These are phyloP conservation scores for Pyrrhia umbra DNA, from an alignment of 2,888 invertebrate species.

Conservation along the genomic window DNA sequence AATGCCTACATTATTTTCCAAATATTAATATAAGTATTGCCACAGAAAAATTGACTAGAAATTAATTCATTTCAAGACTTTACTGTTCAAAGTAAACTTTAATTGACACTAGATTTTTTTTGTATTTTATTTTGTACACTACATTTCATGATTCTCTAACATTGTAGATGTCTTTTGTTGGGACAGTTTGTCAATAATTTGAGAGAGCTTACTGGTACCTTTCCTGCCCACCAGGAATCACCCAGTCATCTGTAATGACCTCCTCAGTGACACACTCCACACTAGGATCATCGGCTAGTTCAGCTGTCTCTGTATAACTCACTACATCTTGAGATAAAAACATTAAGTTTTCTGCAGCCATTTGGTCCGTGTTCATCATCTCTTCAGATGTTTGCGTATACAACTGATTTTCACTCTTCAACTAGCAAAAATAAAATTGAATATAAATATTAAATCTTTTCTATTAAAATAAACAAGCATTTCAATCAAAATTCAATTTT, in stretches of 20 bases:
- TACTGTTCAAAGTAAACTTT: no score
- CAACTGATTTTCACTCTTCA: constrained; percentile 51
- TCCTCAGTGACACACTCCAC: constrained; percentile 94
- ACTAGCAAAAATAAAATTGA: constrained; percentile 33
- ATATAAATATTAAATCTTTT: not conserved
- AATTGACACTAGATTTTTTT: no score
- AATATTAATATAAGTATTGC: no score
- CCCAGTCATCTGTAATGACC: constrained; percentile 95
- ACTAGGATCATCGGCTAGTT: constrained; percentile 81
- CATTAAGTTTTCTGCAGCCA: constrained; percentile 92
- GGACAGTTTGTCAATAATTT: not conserved
- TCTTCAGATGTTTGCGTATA: constrained; percentile 76
- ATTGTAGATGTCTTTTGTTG: no score
- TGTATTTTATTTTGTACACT: no score
- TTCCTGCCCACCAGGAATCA: constrained; percentile 93
- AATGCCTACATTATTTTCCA: no score
- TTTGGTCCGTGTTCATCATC: constrained; percentile 89
- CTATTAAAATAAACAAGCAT: not conserved
- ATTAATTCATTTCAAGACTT: no score
- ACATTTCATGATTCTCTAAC: no score
- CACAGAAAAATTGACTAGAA: no score
- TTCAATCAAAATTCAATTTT: not conserved
- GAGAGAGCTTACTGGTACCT: constrained; percentile 82
- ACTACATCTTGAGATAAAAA: constrained; percentile 91
- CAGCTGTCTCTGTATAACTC: constrained; percentile 81